These are phyloP conservation scores for Crypturellus tataupa DNA, from an alignment of 2,797 vertebrate species.

Conservation along the genomic window DNA sequence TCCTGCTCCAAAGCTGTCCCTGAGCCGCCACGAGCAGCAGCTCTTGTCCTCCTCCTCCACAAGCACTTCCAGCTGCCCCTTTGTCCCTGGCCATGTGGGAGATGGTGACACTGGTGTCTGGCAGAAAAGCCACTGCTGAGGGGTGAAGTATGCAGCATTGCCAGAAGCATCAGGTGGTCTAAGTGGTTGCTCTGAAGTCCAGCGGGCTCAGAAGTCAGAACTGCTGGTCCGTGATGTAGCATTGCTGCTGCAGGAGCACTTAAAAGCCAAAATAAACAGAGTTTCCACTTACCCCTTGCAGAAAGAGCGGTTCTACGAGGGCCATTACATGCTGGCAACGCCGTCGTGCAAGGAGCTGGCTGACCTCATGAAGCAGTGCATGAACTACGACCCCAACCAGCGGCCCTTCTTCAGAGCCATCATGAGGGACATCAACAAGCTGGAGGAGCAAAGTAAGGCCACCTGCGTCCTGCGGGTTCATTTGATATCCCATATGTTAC, in stretches of 20 bases:
- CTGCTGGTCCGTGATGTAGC: background rate
- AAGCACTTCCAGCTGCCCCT: fast-evolving
- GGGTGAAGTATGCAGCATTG: background rate
- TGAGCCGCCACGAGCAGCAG: background rate
- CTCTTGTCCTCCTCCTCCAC: background rate
- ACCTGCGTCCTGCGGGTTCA: background rate
- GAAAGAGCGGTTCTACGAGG: slow-evolving; percentile 96
- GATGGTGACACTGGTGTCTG: background rate
- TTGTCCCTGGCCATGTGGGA: background rate
- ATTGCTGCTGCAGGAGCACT: background rate
- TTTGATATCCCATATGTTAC: fast-evolving
- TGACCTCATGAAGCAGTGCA: slow-evolving; percentile 95
- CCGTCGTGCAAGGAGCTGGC: slow-evolving; percentile 94
- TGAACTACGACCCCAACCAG: slow-evolving; percentile 96
- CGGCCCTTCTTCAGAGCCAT: slow-evolving; percentile 98
- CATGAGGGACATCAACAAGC: slow-evolving; percentile 93
- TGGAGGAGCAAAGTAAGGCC: slow-evolving; percentile 90
- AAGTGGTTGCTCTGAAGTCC: background rate
- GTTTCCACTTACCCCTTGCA: slow-evolving; percentile 70
- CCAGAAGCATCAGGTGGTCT: background rate
- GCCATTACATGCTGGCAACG: slow-evolving; percentile 88
- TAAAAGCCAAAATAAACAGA: background rate
- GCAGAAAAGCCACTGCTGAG: background rate
- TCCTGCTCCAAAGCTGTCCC: background rate
- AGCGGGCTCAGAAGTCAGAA: background rate